Evolutionary conservation across 2,888 invertebrate species (phyloP), one percentile per base, ranked within the genome.

Genomic region (Diadromus collaris): DNA sequence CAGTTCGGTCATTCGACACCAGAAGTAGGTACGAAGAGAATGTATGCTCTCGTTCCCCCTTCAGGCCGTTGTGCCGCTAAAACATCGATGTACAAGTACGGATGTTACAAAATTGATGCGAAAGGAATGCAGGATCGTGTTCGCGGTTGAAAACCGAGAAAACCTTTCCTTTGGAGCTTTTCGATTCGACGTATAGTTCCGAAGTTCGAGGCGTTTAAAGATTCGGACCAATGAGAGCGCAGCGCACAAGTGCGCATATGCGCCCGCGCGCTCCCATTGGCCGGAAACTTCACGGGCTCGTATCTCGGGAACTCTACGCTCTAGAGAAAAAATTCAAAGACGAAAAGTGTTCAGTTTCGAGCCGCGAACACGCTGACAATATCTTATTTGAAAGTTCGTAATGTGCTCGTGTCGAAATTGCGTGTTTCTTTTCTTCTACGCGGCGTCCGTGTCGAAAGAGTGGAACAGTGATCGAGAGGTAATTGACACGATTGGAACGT

Each of bases 401-500:
- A 13, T 51, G 2, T 48, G 3, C 21, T 2, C 48, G 48, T 21
- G 21, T 24, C 24, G 51, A 51, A 51, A 21, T 2, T 41, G 16
- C 10, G 24, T 51, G 24, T 1, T 19, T 19, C 6, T 46, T 19
- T n/a, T 48, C 10, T 34, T 9, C 13, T 51, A 51, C 51, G 10
- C 13, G 10, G 24, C 51, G 7, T 16, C 56, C 16, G n/a, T 56
- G n/a, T 56, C 56, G 56, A 29, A 56, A 56, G 56, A 56, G 27
- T 56, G 27, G 27, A 27, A 56, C 56, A 56, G 29, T 56, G n/a
- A 56, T 56, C 27, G 56, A 56, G 27, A 27, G 24, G 24, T 27
- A 56, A 56, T 56, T 29, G 56, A 56, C 56, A 27, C 56, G 56
- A 56, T 56, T 27, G 56, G 29, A 56, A 56, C 56, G 56, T 56